These are phyloP conservation scores for Plotosus lineatus DNA, from an alignment of 2,113 vertebrate species.

Conservation along the genomic window DNA sequence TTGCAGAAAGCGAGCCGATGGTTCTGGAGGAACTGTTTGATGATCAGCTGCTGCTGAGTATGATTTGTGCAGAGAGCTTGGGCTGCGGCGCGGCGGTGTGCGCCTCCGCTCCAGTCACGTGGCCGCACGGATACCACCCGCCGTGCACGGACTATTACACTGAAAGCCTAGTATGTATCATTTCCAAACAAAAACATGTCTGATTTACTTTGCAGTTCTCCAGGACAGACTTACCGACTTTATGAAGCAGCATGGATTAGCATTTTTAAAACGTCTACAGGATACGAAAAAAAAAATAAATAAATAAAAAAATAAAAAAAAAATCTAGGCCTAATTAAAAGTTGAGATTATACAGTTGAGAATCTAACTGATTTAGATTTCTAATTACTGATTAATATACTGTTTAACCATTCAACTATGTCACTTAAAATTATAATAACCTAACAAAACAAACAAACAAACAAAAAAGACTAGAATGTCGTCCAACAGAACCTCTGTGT, in stretches of 20 bases:
- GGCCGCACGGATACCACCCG: slow-evolving; percentile 71
- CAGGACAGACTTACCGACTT: background rate
- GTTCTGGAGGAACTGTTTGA: slow-evolving; percentile 69
- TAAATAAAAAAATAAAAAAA: background rate
- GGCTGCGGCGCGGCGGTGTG: slow-evolving; percentile 56
- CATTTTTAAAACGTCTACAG: background rate
- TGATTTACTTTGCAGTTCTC: background rate
- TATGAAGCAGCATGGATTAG: background rate
- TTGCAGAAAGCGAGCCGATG: slow-evolving; percentile 69
- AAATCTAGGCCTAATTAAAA: no score
- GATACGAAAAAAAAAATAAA: background rate
- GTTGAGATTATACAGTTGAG: background rate
- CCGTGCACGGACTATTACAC: slow-evolving; percentile 74
- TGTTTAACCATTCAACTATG: background rate
- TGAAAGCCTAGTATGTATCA: slow-evolving; percentile 78
- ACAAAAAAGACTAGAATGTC: background rate
- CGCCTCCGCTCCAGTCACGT: slow-evolving; percentile 60
- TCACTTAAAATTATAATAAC: background rate
- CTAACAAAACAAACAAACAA: background rate
- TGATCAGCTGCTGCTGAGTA: slow-evolving; percentile 74
- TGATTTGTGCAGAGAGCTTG: slow-evolving; percentile 67
- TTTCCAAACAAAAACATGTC: background rate
- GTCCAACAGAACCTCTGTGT: background rate
- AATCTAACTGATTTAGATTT: background rate
- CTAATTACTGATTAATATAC: background rate